Base-by-base conservation (phyloP, 1,140 invertebrate genomes). In the Drosophila nigrodunni region DNA sequence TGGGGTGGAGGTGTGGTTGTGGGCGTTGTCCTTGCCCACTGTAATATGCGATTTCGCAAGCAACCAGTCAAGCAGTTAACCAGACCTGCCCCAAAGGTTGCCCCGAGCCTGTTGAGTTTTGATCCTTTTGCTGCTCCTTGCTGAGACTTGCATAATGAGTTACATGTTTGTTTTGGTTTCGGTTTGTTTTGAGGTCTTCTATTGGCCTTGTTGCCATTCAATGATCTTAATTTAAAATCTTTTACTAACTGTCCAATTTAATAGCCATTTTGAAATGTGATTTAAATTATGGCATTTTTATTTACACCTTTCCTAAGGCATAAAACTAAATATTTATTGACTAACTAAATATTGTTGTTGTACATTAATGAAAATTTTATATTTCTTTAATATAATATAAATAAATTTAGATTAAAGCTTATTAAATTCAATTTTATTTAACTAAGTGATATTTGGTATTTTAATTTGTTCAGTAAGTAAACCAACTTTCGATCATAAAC, bases 61-160 rank as follows among this genome's bases (percentile, higher is more conserved):
- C 67, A 58, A 47, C 55, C 47, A 58, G 46, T 73, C 25, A 54
- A 43, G 68, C 49, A 52, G 25, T 18, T 18, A 25, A 25, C 47
- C 47, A 49, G 47, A n/a, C 25, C 49, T 35, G 34, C 50, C 50
- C 50, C 50, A n/a, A 13, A 15, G 35, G 50, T 34, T 44, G 57
- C 47, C 37, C 55, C 62, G 11, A 47, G 39, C 49, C 55, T 73
- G 55, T 58, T 55, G 37, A 10, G 37, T 54, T 54, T 57, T 54
- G 25, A 75, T 52, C 49, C 64, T 55, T 41, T 43, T 35, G 54
- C 15, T 60, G 61, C 57, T 46, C 39, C 77, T 73, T 68, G 66
- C 82, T 82, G 75, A 81, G 82, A 87, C 79, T 88, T 77, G 80
- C 77, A 88, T 87, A 87, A 87, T 87, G 82, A 88, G 83, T 74